Evolutionary conservation across 2,113 vertebrate species (phyloP), one percentile per base, ranked within the genome.

Genomic region (Mixornis gularis): DNA sequence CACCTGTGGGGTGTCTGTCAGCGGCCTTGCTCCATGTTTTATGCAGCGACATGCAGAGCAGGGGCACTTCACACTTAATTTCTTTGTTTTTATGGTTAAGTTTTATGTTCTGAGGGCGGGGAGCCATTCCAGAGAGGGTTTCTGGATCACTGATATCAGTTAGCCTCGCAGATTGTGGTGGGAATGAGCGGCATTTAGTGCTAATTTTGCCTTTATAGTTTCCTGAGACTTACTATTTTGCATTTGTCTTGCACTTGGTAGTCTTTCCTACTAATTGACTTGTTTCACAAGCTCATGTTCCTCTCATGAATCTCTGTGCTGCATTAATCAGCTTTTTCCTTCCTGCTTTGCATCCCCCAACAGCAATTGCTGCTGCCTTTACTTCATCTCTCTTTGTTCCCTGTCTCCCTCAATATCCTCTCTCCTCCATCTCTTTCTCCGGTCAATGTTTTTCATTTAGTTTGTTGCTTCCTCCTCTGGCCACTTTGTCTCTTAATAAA

Each of bases 381-480:
- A 36, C 64, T 95, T 92, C 59, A 79, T 94, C 77, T 89, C 83
- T 78, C 65, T 78, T 70, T 88, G 65, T 81, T 90, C 71, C 21
- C 64, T 84, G 79, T 55, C 79, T 81, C 38, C 38, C 53, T 84
- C 62, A 17, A 60, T 95, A 87, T 89, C 58, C 26, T 76, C 73
- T 76, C 83, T 92, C 62, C 70, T 96, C 83, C 29, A 51, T 84
- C 86, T 32, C 2, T 64, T 90, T 58, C 73, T 49, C 65, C 30
- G 32, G 70, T 93, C 86, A 76, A 69, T 89, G 89, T 86, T 94
- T 95, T 89, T 84, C 38, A 76, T 89, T 86, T 89, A 69, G 46
- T 65, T 72, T 89, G 83, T 56, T 81, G 80, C 65, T 93, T 94
- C 80, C 34, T 73, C 26, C 56, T 56, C 62, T 89, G 66, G 41